A percentile compares a stretch with the other conserved stretches of the same genome.
Evolutionary conservation across 1,140 invertebrate genomes (phyloP).

Genomic region (Neodiprion virginianus): DNA sequence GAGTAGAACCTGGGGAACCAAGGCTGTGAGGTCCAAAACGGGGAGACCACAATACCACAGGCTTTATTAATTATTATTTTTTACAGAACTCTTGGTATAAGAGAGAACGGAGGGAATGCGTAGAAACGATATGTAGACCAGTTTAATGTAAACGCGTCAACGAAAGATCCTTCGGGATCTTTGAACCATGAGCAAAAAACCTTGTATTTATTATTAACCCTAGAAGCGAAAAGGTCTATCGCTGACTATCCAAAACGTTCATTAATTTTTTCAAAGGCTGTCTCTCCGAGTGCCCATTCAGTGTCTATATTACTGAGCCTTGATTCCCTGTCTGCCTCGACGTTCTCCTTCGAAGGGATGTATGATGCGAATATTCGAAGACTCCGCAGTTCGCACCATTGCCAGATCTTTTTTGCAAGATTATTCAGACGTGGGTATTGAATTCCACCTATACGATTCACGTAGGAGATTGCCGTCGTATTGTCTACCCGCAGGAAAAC

Average conservation of each 20-base stretch:
- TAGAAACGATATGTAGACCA: slow-evolving; percentile 38
- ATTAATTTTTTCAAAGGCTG: slow-evolving; percentile 24
- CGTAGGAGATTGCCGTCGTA: slow-evolving; percentile 4
- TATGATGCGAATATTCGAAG: slow-evolving; percentile 38
- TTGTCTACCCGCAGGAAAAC: slow-evolving; percentile 36
- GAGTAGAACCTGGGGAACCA: slow-evolving; percentile 20
- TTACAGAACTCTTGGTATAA: slow-evolving; percentile 34
- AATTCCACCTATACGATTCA: no score
- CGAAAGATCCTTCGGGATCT: slow-evolving; percentile 32
- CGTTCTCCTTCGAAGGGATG: slow-evolving; percentile 34
- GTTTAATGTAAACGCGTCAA: slow-evolving; percentile 8
- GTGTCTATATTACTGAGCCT: neutral
- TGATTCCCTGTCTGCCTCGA: slow-evolving; percentile 34
- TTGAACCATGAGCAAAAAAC: slow-evolving; percentile 38
- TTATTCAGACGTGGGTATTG: no score
- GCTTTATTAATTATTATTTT: slow-evolving; percentile 35
- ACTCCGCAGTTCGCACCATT: slow-evolving; percentile 33
- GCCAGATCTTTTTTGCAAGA: slow-evolving; percentile 28
- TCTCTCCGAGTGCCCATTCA: slow-evolving; percentile 23
- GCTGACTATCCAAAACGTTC: slow-evolving; percentile 27
- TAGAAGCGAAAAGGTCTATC: slow-evolving; percentile 39
- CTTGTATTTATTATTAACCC: slow-evolving; percentile 36
- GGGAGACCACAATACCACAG: slow-evolving; percentile 14
- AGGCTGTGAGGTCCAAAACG: slow-evolving; percentile 13
- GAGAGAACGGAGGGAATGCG: slow-evolving; percentile 41